A percentile compares a stretch with the other conserved stretches of the same genome.
phyloP scores from a whole-genome alignment of 1,140 invertebrate species.

The Apis laboriosa region DNA sequence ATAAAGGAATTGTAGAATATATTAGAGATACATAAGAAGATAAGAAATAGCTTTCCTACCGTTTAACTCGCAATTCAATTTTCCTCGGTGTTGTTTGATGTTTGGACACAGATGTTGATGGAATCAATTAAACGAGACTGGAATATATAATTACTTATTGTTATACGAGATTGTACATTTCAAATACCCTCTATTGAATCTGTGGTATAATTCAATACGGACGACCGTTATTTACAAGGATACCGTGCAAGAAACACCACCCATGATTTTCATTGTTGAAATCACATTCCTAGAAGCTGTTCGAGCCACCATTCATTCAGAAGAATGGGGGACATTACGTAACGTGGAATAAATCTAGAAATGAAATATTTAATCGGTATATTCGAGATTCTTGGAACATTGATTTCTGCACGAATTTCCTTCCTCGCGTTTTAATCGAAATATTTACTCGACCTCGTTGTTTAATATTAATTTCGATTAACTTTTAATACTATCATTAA shows the following conservation, averaged over 20 bases:
- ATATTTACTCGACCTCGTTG: too few species aligned
- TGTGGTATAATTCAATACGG: neutral
- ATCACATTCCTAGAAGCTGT: neutral
- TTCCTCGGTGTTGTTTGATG: neutral
- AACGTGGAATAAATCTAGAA: neutral
- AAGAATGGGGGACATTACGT: neutral
- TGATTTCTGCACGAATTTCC: too few species aligned
- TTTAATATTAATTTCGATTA: too few species aligned
- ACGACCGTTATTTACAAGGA: neutral
- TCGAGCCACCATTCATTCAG: neutral
- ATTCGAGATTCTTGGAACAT: too few species aligned
- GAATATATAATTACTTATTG: neutral
- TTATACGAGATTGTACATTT: neutral
- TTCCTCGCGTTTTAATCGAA: too few species aligned
- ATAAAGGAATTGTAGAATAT: neutral
- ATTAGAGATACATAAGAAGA: neutral
- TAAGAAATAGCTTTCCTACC: neutral
- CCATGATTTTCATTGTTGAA: slow-evolving; percentile 6
- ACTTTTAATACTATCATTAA: too few species aligned
- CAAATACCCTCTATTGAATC: neutral
- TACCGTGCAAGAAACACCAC: neutral
- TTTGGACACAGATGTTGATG: neutral
- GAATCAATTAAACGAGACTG: neutral
- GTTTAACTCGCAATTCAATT: neutral
- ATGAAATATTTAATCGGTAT: neutral